Conservation (phyloP, 2,888 invertebrate species). For the Asteroscopus sphinx region DNA sequence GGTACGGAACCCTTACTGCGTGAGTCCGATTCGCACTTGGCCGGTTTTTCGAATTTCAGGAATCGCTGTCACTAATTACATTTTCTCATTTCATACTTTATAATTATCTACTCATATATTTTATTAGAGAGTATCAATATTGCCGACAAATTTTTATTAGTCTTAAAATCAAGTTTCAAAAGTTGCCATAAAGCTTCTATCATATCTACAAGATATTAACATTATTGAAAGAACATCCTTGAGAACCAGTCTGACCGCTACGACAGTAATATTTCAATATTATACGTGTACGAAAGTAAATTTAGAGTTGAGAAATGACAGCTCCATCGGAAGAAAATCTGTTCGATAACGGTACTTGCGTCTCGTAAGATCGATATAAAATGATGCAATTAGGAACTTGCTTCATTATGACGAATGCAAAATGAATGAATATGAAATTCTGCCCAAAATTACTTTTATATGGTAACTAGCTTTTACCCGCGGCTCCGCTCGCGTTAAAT, state of each 20-base stretch:
- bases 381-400: conserved; percentile 4
- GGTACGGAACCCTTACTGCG: too few relatives aligned
- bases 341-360: conserved; percentile 10
- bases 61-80: too few relatives aligned
- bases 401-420: too few relatives aligned
- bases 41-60: too few relatives aligned
- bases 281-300: conserved; percentile 39
- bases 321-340: conserved; percentile 21
- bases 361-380: background rate
- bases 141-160: background rate
- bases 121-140: background rate
- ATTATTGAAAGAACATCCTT: conserved; percentile 52
- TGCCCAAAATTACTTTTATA: too few relatives aligned
- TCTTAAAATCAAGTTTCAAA: conserved; percentile 22
- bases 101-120: too few relatives aligned
- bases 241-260: conserved; percentile 53
- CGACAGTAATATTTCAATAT: conserved; percentile 36
- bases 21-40: too few relatives aligned
- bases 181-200: conserved; percentile 13
- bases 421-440: too few relatives aligned
- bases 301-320: conserved; percentile 25
- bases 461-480: too few relatives aligned
- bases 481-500: too few relatives aligned
- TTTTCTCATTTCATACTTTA: too few relatives aligned
- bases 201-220: conserved; percentile 24